A percentile compares a stretch with the other conserved stretches of the same genome.
Evolutionary conservation across 2,888 invertebrate genomes (phyloP).

Genomic region (Vanessa cardui): DNA sequence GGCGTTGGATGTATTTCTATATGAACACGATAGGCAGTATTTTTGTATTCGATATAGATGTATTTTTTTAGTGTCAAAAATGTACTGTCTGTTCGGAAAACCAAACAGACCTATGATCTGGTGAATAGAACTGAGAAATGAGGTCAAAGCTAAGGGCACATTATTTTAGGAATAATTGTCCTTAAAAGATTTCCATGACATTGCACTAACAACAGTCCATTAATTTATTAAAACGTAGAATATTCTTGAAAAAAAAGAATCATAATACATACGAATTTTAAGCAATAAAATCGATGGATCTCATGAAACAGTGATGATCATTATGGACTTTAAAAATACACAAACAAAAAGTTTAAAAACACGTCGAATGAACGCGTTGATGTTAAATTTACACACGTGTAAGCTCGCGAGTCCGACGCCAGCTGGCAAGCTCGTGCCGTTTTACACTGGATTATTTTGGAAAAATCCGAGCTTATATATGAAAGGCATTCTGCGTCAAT

Average conservation of each 20-base stretch:
- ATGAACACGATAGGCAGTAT: no score
- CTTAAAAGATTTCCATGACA: no score
- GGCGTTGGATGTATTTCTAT: no score
- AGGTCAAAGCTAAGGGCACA: no score
- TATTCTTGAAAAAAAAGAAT: not conserved
- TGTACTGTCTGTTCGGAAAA: no score
- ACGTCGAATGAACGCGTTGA: not conserved
- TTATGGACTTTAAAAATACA: not conserved
- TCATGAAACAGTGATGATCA: not conserved
- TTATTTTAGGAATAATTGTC: no score
- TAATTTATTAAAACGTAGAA: not conserved
- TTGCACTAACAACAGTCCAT: no score
- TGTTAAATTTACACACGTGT: constrained; percentile 32
- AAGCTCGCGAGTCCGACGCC: constrained; percentile 31
- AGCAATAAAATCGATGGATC: not conserved
- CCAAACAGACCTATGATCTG: no score
- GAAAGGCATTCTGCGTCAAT: constrained; percentile 17
- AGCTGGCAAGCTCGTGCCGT: constrained; percentile 41
- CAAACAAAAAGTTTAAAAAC: not conserved
- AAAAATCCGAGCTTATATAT: constrained; percentile 40
- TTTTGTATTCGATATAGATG: no score
- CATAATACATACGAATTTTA: constrained; percentile 5
- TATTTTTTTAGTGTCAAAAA: no score
- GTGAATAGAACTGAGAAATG: no score
- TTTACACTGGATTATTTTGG: constrained; percentile 52